phyloP scores from a whole-genome alignment of 2,888 invertebrate species.

The Netelia fuscicornis region DNA sequence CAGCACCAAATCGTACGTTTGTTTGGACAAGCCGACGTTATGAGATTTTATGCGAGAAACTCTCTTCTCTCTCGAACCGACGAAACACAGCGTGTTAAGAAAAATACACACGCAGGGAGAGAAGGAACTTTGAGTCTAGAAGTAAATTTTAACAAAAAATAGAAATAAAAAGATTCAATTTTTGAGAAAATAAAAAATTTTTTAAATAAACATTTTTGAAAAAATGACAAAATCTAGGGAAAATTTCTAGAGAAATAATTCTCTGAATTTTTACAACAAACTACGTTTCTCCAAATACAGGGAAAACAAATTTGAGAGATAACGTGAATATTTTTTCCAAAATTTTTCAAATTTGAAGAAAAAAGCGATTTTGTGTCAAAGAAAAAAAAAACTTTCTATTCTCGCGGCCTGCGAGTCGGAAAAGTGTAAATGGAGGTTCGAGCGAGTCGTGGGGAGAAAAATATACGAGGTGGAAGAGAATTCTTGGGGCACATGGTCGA shows the following conservation, averaged over 20 bases:
- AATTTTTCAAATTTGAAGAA: conserved; percentile 1
- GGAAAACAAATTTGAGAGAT: conserved; percentile 38
- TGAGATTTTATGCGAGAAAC: conserved; percentile 80
- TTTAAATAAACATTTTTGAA: neutral
- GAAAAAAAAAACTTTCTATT: conserved; percentile 53
- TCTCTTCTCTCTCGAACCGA: conserved; percentile 54
- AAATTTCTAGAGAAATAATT: neutral
- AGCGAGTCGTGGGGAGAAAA: conserved; percentile 45
- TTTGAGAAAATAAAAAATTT: neutral
- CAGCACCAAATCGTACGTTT: conserved; percentile 74
- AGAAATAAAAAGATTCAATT: neutral
- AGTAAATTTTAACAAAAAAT: neutral
- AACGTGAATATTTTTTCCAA: conserved; percentile 15
- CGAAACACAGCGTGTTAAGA: conserved; percentile 19
- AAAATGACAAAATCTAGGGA: neutral
- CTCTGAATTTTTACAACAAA: neutral
- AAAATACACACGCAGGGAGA: conserved; percentile 16
- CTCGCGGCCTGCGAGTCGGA: conserved; percentile 30
- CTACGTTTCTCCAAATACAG: neutral
- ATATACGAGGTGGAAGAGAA: conserved; percentile 15
- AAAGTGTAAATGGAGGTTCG: conserved; percentile 51
- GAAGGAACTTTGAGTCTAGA: neutral
- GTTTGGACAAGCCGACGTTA: conserved; percentile 81
- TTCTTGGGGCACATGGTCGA: conserved; percentile 67
- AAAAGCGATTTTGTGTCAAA: neutral